Percentiles rank a stretch among this genome's conserved stretches.
Evolutionary conservation across 1,140 invertebrate genomes (phyloP).

Genomic region (Lucilia cuprina): DNA sequence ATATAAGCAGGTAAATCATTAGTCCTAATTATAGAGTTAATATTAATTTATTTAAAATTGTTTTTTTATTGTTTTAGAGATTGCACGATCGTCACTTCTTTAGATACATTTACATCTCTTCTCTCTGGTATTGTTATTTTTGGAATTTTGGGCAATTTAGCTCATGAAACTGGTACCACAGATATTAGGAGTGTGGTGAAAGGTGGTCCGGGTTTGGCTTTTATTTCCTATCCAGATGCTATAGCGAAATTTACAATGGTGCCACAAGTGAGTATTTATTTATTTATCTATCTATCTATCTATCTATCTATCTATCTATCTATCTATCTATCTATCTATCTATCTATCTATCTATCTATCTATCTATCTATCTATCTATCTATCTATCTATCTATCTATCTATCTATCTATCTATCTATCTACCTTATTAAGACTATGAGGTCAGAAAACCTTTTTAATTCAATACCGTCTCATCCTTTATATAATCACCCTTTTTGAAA

Average conservation of each 20-base stretch:
- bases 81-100: conserved; percentile 76
- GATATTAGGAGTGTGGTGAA: conserved; percentile 65
- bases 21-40: neutral
- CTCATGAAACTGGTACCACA: conserved; percentile 68
- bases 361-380: too few species aligned
- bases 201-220: conserved; percentile 72
- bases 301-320: too few species aligned
- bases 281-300: too few species aligned
- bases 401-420: too few species aligned
- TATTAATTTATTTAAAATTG: neutral
- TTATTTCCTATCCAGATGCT: conserved; percentile 88
- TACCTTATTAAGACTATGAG: too few species aligned
- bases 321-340: too few species aligned
- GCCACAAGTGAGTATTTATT: conserved; percentile 69
- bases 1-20: conserved; percentile 74
- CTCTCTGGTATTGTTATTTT: conserved; percentile 88
- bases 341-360: too few species aligned
- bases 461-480: too few species aligned
- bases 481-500: too few species aligned
- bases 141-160: conserved; percentile 80
- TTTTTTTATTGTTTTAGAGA: conserved; percentile 76
- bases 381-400: too few species aligned
- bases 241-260: conserved; percentile 79
- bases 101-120: conserved; percentile 82
- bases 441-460: too few species aligned